A percentile compares a stretch with the other conserved stretches of the same genome.
Conservation (phyloP, 2,113 vertebrate genomes). For the Halcyon senegalensis region DNA sequence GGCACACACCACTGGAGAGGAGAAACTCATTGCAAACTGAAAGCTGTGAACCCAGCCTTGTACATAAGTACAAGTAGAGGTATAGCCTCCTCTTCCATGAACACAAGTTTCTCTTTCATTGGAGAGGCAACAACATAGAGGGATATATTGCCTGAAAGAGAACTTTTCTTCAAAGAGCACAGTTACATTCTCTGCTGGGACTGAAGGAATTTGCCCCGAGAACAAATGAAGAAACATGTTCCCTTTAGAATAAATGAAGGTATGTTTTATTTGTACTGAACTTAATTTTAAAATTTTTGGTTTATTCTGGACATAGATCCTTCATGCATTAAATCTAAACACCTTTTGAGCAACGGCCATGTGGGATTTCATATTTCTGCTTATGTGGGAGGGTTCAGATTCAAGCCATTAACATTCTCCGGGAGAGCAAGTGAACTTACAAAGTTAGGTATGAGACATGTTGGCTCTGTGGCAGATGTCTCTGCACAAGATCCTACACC, state of each 20-base stretch:
- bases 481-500: background rate
- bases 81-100: background rate
- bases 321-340: background rate
- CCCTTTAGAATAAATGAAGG: background rate
- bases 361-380: background rate
- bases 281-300: background rate
- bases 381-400: background rate
- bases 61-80: background rate
- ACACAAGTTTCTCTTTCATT: background rate
- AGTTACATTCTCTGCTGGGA: background rate
- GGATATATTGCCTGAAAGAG: background rate
- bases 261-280: background rate
- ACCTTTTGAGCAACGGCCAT: background rate
- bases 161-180: background rate
- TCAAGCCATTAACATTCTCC: fast-evolving
- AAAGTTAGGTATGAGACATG: fast-evolving
- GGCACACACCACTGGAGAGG: background rate
- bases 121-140: background rate
- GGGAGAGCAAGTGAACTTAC: background rate
- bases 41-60: background rate
- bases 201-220: background rate
- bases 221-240: background rate
- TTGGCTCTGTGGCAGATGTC: background rate
- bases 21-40: background rate
- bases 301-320: background rate